These are phyloP conservation scores for Trematomus loennbergii DNA, from an alignment of 2,113 vertebrate genomes.

Conservation along the genomic window DNA sequence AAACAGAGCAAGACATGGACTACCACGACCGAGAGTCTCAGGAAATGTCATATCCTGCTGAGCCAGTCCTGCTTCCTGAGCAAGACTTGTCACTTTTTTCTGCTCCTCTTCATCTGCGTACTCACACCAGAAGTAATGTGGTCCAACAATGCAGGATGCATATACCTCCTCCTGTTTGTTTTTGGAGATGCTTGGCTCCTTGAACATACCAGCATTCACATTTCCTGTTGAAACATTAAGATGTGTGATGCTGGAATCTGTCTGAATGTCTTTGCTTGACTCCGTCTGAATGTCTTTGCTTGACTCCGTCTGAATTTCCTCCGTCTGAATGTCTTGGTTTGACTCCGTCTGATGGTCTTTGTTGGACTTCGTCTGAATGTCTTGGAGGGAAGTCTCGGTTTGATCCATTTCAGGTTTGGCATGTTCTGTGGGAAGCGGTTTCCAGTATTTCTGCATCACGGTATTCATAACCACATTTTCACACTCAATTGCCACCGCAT, in stretches of 20 bases:
- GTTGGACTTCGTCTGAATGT: not conserved
- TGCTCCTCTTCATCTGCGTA: slow-evolving; percentile 74
- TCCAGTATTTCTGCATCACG: slow-evolving; percentile 85
- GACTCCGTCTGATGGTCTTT: no score
- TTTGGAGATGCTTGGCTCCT: slow-evolving; percentile 74
- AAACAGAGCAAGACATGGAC: slow-evolving; percentile 85
- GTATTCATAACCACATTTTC: slow-evolving; percentile 79
- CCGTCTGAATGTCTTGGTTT: no score
- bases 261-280: not conserved
- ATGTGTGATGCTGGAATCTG: not conserved
- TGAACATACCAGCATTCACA: slow-evolving; percentile 27
- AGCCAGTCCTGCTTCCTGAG: slow-evolving; percentile 77
- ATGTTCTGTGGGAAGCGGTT: not conserved
- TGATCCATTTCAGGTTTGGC: not conserved
- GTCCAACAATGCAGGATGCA: slow-evolving; percentile 79
- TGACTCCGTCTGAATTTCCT: no score
- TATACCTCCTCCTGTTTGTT: slow-evolving; percentile 78
- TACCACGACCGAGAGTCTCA: slow-evolving; percentile 72
- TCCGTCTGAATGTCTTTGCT: no score
- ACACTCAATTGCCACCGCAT: slow-evolving; percentile 82
- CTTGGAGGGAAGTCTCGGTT: not conserved
- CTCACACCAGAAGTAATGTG: slow-evolving; percentile 90
- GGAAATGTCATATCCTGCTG: slow-evolving; percentile 8
- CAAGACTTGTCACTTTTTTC: slow-evolving; percentile 74
- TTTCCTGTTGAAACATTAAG: not conserved